Base-by-base conservation (phyloP, 2,888 invertebrate species). In the Drosophila fungiperda region DNA sequence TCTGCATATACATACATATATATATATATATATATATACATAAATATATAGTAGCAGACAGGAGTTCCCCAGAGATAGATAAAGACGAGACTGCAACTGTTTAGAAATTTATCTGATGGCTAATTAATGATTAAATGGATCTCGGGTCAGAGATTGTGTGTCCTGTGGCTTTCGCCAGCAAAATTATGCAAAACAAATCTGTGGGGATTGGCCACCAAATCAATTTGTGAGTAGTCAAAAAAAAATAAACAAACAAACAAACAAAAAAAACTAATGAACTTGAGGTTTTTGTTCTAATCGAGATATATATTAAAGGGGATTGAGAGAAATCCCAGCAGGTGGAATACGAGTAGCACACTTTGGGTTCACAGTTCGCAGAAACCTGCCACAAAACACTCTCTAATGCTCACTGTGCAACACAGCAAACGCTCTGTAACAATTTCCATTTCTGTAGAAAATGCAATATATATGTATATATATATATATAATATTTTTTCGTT, bases 281-380 rank as follows among this genome's bases (percentile, higher is more conserved):
- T 86, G 85, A 78, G 85, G 84, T 89, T 79, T 69, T 58, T 60
- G 63, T 60, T 58, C 53, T 63, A 65, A 61, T 40, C 40, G 48
- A 40, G 29, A 17, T 35, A 53, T 53, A 35, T 53, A 53, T 35
- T 53, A 53, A 17, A 1, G 8, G 36, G 38, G 15, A 55, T 55
- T 38, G 36, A 36, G n/a, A 15, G 45, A 23, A 32, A 65, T 48
- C 85, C 35, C 89, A 89, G 87, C 87, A 67, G 89, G 87, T 55
- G 58, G 45, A 82, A 84, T 64, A 75, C 82, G 55, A 84, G 85
- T 85, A 89, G 84, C 87, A 77, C 80, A 87, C 87, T 82, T 78
- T 68, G 82, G 20, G 40, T 1, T 17, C 60, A 36, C 15, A 71
- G 45, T 87, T 75, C 83, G 82, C 87, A 68, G 83, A 87, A 84